phyloP scores from a whole-genome alignment of 2,113 vertebrate species.

The Coptodon bakossiorum region DNA sequence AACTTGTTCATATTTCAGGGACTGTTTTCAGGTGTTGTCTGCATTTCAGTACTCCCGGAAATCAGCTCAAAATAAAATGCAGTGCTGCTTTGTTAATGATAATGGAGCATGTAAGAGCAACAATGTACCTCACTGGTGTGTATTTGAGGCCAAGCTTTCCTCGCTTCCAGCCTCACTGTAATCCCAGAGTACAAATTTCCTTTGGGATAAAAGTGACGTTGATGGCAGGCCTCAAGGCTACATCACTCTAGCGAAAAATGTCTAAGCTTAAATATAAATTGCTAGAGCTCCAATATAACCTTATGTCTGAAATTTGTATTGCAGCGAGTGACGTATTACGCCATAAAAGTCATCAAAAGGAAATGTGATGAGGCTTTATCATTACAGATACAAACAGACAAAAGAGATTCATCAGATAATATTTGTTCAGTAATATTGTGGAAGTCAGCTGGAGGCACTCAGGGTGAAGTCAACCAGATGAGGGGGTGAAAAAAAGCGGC shows the following conservation, averaged over 20 bases:
- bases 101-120: neutral
- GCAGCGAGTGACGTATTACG: neutral
- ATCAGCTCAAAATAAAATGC: neutral
- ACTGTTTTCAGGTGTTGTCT: neutral
- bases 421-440: conserved; percentile 24
- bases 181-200: neutral
- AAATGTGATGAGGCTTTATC: neutral
- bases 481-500: conserved; percentile 11
- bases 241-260: neutral
- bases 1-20: neutral
- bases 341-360: neutral
- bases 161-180: neutral
- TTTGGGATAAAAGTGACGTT: neutral
- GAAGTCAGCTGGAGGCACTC: conserved; percentile 34
- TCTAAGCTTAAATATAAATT: neutral
- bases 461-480: conserved; percentile 8
- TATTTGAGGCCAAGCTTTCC: neutral
- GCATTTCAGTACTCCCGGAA: fast-evolving
- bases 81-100: neutral
- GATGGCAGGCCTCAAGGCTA: neutral
- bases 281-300: neutral
- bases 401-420: conserved; percentile 21
- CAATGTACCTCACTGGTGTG: neutral
- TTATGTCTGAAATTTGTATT: neutral
- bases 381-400: neutral